These are phyloP conservation scores for Dermatemys mawii DNA, from an alignment of 2,113 vertebrate species.

Conservation along the genomic window DNA sequence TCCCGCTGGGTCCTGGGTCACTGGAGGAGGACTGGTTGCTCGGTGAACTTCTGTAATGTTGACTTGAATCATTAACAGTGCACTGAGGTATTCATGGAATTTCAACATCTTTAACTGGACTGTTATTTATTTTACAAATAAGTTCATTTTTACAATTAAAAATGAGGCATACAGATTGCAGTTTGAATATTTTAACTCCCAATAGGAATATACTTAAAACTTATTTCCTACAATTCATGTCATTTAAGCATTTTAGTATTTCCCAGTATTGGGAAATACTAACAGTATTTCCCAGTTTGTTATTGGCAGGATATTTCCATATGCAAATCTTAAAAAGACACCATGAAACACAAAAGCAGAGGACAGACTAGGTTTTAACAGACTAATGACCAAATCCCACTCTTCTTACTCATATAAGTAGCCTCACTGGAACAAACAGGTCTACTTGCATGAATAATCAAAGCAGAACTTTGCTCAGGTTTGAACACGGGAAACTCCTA, in stretches of 20 bases:
- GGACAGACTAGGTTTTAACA: not conserved
- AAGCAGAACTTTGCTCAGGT: not conserved
- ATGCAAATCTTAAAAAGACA: not conserved
- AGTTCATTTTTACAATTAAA: not conserved
- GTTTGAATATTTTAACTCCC: not conserved
- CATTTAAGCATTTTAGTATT: too few relatives aligned
- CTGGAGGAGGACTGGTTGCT: constrained; percentile 98
- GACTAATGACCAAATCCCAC: not conserved
- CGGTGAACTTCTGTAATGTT: constrained; percentile 92
- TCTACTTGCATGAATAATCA: not conserved
- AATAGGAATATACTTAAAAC: too few relatives aligned
- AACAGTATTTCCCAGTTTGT: not conserved
- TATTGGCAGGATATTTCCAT: not conserved
- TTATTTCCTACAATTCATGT: not conserved
- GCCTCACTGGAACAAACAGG: not conserved
- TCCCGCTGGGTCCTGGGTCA: constrained; percentile 91
- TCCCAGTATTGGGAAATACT: too few relatives aligned
- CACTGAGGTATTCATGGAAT: constrained; percentile 63
- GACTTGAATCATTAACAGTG: constrained; percentile 75
- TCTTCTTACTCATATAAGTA: not conserved
- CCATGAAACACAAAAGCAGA: not conserved
- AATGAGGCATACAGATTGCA: not conserved
- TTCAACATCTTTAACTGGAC: constrained; percentile 68
- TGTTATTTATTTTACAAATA: constrained; percentile 17
- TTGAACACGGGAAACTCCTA: not conserved